Base-by-base conservation (phyloP, 2,113 vertebrate genomes). In the Pangasianodon hypophthalmus region DNA sequence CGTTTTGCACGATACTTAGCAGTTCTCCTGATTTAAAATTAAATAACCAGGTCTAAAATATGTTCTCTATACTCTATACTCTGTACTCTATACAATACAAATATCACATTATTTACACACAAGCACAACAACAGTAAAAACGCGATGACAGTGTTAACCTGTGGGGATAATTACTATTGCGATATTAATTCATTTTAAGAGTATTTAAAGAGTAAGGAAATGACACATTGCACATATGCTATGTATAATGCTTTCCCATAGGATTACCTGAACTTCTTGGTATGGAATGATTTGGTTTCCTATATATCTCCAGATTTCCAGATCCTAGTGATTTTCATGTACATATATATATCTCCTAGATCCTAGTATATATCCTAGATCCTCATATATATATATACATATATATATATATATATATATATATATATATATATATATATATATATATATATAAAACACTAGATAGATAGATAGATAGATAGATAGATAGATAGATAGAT, bases 1-100 rank as follows among this genome's bases (percentile, higher is more conserved):
- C 14, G 2, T 73, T 86, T 41, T 87, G 50, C 50, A 54, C 2
- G 29, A 82, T 71, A 88, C 79, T 82, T 71, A 88, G 79, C 62
- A 54, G 46, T 82, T 46, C 19, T 46, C 19, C 73, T 19, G 13
- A 62, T 26, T 46, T 44, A 87, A 73, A 56, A 50, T 71, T 46
- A 24, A 77, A 79, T 48, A 50, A 52, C 77, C 24, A 6, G 26
- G 0, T 37, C 29, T 56, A 54, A 54, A 32, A 71, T 48, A 79
- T 4, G 5, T 16, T 1, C 24, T n/a, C n/a, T n/a, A 7, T 29
- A 29, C 24, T 77, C 41, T 29, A 50, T 79, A 14, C 41, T 77
- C 41, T 46, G 19, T 46, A 77, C 73, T 46, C 41, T 46, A 8
- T 46, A 77, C 73, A 46, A 29, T 29, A 79, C 21, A 29, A 79